Evolutionary conservation across 2,113 vertebrate genomes (phyloP), one percentile per base, ranked within the genome.

Genomic region (Oreocharis arfaki): DNA sequence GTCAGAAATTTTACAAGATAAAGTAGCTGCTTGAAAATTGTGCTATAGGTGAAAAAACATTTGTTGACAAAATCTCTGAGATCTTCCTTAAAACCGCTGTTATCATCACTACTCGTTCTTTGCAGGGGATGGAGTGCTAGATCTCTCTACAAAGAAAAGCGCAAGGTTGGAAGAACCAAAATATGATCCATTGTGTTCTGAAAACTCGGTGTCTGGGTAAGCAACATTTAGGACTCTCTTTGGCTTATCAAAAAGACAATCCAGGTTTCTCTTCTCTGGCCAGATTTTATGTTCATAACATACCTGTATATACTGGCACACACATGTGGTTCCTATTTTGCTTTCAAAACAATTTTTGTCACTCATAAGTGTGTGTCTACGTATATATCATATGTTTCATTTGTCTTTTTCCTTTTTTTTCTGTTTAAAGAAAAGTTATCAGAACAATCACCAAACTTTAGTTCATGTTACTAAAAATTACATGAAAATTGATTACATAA

Each of bases 101-200:
- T 97, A 50, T 96, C 95, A 87, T 87, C 17, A 33, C 86, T 93
- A 4, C 92, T 96, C 41, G 0, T 33, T 67, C 93, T 93, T 97
- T 97, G 89, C 95, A 98, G 98, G 97, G 98, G 99, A 99, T 98
- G 99, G 98, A 94, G 99, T 99, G 97, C 98, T 99, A 96, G 99
- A 99, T 98, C 99, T 99, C 97, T 99, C 99, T 97, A 97, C 98
- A 91, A 99, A 99, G 98, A 99, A 99, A 96, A 98, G 93, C 97
- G 97, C 97, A 96, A 97, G 95, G 97, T 98, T 98, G 95, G 98
- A 98, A 97, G 97, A 98, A 97, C 97, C 98, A 86, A 96, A 98
- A 97, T 98, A 98, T 87, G 97, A 98, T 97, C 97, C 97, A 93
- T 96, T 97, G 85, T 97, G 97, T 98, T 98, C 98, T 98, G 98